phyloP scores from a whole-genome alignment of 1,140 invertebrate genomes.

The Apis dorsata region DNA sequence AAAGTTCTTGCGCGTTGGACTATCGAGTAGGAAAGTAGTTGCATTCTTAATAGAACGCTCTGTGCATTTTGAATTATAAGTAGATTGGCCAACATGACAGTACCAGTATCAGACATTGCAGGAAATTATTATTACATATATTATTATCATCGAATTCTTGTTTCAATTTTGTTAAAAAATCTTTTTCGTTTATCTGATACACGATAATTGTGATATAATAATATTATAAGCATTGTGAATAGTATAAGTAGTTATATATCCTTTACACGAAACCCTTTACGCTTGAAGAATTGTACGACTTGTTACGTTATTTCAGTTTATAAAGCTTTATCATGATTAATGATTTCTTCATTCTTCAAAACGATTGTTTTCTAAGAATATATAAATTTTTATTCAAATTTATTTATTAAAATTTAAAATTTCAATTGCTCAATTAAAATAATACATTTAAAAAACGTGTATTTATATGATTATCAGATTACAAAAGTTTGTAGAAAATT shows the following conservation, averaged over 20 bases:
- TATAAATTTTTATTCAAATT: too few relatives aligned
- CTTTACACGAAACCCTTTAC: too few relatives aligned
- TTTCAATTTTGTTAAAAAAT: too few relatives aligned
- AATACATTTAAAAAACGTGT: neutral
- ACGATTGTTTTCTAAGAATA: neutral
- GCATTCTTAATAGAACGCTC: constrained; percentile 12
- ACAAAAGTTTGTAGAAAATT: neutral
- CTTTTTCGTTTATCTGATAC: too few relatives aligned
- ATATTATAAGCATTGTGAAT: too few relatives aligned
- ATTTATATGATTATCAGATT: neutral
- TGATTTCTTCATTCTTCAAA: neutral
- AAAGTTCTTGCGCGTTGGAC: neutral
- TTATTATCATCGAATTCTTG: too few relatives aligned
- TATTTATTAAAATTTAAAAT: too few relatives aligned
- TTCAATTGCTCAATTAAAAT: neutral
- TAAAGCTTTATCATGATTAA: neutral
- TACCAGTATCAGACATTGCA: neutral
- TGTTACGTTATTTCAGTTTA: too few relatives aligned
- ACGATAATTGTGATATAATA: too few relatives aligned
- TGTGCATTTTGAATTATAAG: neutral
- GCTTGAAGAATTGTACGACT: too few relatives aligned
- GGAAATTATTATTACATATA: neutral
- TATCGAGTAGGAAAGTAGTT: neutral
- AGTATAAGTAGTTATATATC: too few relatives aligned
- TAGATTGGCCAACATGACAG: neutral